Evolutionary conservation across 2,888 invertebrate species (phyloP), one percentile per base, ranked within the genome.

Genomic region (Congeria kusceri): DNA sequence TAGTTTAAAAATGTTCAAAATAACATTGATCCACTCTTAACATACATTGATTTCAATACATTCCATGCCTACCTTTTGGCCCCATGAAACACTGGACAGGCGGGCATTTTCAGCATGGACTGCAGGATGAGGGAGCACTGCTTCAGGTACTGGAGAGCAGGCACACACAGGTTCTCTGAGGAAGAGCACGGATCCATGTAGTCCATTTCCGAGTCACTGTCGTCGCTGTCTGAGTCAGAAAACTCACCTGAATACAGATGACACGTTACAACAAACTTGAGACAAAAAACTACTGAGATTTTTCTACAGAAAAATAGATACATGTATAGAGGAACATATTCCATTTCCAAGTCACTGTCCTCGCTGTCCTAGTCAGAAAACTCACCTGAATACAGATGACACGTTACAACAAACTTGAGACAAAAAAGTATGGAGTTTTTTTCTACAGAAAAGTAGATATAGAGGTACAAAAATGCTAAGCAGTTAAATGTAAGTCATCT

Each of bases 61-160:
- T n/a, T n/a, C n/a, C n/a, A n/a, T 39, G n/a, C 79, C 47, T 57
- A 93, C 93, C 94, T 94, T 90, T 97, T 97, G 0, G 97, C 97
- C 18, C 98, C 96, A 93, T 97, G 97, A 91, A 98, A 98, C 79
- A 96, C 96, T 0, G 98, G 98, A 92, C 98, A 98, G 88, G 97
- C 97, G 0, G 98, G 98, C 98, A 98, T 98, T 89, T 96, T 96
- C 93, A 97, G 97, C 97, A 98, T 98, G 94, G 97, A 96, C 3
- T 97, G 96, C 68, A 98, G 94, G 86, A 98, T 97, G 81, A 96
- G 96, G 73, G 97, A 96, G 92, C 98, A 98, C 87, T 96, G 96
- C 91, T 97, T 96, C 39, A 98, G 94, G 90, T 97, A 97, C 87
- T 96, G 96, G 32, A 98, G 94, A 0, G 97, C 97, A 91, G 97